phyloP scores from a whole-genome alignment of 2,113 vertebrate genomes.

The Ceyx melanurus region DNA sequence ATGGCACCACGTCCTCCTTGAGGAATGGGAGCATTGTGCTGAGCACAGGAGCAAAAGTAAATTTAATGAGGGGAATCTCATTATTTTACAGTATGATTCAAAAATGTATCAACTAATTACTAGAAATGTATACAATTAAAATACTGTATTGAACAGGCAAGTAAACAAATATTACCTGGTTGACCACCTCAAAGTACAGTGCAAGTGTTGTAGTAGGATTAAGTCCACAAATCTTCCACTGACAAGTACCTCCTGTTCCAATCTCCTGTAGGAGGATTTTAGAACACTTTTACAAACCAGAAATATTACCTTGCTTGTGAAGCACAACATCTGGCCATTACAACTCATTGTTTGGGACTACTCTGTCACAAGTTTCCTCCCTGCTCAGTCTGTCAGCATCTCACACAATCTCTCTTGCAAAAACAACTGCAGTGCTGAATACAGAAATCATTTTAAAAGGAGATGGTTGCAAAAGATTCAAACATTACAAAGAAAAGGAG shows the following conservation, averaged over 20 bases:
- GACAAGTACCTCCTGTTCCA: constrained; percentile 93
- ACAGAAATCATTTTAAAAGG: neutral
- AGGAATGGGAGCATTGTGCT: constrained; percentile 92
- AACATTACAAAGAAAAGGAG: neutral
- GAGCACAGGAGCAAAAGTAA: neutral
- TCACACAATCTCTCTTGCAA: neutral
- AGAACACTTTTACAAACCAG: neutral
- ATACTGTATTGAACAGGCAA: neutral
- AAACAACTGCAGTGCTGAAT: neutral
- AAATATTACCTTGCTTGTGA: neutral
- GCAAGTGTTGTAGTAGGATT: constrained; percentile 91
- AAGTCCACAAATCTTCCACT: constrained; percentile 97
- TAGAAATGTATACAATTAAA: neutral
- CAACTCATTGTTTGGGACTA: neutral
- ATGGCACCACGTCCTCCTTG: constrained; percentile 90
- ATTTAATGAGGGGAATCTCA: neutral
- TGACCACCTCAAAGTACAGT: constrained; percentile 95
- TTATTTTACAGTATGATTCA: neutral
- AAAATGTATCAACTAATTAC: neutral
- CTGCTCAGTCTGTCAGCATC: neutral
- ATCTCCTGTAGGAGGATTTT: constrained; percentile 85
- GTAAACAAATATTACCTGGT: constrained; percentile 83
- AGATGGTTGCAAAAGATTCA: neutral
- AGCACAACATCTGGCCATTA: neutral
- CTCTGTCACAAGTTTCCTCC: neutral